Evolutionary conservation across 2,888 invertebrate genomes (phyloP), one percentile per base, ranked within the genome.

Genomic region (Thymelicus lineola): DNA sequence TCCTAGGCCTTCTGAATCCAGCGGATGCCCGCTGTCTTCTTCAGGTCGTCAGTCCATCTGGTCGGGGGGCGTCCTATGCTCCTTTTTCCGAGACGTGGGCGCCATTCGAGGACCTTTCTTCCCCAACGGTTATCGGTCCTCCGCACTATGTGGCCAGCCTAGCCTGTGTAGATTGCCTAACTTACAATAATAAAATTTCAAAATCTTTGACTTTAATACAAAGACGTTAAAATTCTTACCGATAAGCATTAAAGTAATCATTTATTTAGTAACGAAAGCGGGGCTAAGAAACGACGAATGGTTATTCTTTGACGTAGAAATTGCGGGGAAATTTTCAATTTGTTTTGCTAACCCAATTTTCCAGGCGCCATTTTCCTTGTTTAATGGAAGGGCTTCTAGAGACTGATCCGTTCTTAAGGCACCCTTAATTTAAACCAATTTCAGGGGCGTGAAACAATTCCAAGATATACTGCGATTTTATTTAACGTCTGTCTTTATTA

Each of bases 291-390:
- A 77, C 72, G 75, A 76, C 78, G 79, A 82, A 59, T 82, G 83
- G 77, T 81, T 86, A 83, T 83, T 84, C 85, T 86, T 87, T 84
- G 85, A 84, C 77, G 83, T 81, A 84, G 91, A 88, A 90, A 91
- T 90, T 91, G 88, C 86, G 83, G 81, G 82, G 83, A 88, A 88
- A 89, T 86, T 90, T 88, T 87, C 89, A 90, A 91, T 90, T 90
- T 90, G 82, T 86, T 86, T 86, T 85, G 82, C 83, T 88, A 89
- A 90, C 86, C 81, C 82, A 87, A 90, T 91, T 90, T 90, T 82
- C 84, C 75, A 81, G 78, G 84, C 86, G 82, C 86, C 84, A 88
- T 87, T 87, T 87, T 80, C 81, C 84, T 82, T 85, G 86, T 86
- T 83, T 86, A 85, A 82, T 84, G 87, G 84, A 85, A 86, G 84